Percentiles rank a stretch among this genome's conserved stretches.
These are phyloP conservation scores for Achatina immaculata DNA, from an alignment of 1,140 invertebrate species.

Conservation along the genomic window DNA sequence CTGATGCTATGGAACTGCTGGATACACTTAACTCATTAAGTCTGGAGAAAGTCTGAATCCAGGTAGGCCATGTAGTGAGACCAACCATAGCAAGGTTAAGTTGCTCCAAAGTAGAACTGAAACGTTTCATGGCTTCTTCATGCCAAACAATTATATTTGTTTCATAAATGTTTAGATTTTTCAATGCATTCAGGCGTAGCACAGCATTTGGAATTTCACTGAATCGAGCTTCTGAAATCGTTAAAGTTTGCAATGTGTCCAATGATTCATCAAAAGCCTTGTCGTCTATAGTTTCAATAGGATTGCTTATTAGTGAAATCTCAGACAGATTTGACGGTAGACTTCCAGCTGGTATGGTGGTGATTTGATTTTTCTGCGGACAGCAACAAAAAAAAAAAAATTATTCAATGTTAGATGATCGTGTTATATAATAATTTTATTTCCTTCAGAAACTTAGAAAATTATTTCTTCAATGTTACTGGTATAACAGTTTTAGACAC, in stretches of 20 bases:
- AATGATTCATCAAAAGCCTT: not conserved
- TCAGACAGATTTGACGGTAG: not conserved
- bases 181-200: not conserved
- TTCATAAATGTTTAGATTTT: not conserved
- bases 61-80: not conserved
- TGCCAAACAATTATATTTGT: not conserved
- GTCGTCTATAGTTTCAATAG: not conserved
- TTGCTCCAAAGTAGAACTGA: not conserved
- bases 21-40: not conserved
- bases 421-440: no score
- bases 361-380: not conserved
- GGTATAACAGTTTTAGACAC: no score
- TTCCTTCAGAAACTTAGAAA: no score
- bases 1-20: not conserved
- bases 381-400: not conserved
- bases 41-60: not conserved
- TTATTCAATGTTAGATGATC: no score
- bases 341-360: not conserved
- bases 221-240: not conserved
- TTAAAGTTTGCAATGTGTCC: not conserved
- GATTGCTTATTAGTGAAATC: not conserved
- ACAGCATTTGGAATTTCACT: not conserved
- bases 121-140: not conserved
- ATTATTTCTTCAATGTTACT: no score
- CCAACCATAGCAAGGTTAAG: not conserved